Base-by-base conservation (phyloP, 2,888 invertebrate genomes). In the Hesperia comma region DNA sequence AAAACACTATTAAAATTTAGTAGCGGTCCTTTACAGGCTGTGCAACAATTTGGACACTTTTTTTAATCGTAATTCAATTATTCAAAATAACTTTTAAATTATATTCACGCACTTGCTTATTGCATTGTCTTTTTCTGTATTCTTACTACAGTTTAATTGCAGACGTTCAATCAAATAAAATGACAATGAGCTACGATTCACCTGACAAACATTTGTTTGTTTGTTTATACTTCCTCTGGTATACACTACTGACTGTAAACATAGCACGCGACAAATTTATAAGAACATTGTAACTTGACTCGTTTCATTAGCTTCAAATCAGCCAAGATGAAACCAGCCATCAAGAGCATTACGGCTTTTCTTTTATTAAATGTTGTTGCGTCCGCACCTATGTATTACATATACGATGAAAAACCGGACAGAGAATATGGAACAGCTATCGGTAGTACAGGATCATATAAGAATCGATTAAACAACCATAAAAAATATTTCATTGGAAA, bases 301-400 rank as follows among this genome's bases (percentile, higher is more conserved):
- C 19, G 57, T 53, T 61, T 75, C 73, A 73, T 78, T 77, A 79
- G 78, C 79, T 55, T 67, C 46, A 51, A 21, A 67, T 40, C 64
- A 55, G 60, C 49, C 76, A 81, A 77, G 69, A 88, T 88, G 88
- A 80, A 78, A 77, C 74, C 68, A 69, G 66, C 76, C 37, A 68
- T 79, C 17, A 69, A 75, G 58, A 66, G 81, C 21, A 61, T 79
- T n/a, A 72, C 68, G 17, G 69, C 70, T 1, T 73, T 81, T 49
- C 41, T 85, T 0, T 83, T 72, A 55, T 70, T 79, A n/a, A 71
- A 74, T 63, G 68, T 69, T 14, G 72, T 83, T 4, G 63, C 76
- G 6, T 74, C 80, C 1, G 80, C 79, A 6, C 69, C 74, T 2
- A 76, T 77, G 75, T 79, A 80, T 67, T 82, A 82, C 58, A 73